phyloP scores from a whole-genome alignment of 2,888 invertebrate genomes.

The Elysia crispata region DNA sequence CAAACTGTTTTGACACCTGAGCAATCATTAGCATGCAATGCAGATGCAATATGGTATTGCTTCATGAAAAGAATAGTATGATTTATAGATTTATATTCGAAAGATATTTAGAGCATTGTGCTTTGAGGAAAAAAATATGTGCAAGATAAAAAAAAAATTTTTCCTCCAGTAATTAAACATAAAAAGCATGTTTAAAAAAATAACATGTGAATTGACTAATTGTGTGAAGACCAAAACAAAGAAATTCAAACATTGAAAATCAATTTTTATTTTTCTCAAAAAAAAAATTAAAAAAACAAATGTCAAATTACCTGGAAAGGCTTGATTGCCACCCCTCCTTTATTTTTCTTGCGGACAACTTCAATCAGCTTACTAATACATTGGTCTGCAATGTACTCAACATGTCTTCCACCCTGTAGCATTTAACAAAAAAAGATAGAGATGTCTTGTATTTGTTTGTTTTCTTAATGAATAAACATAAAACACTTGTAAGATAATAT shows the following conservation, averaged over 20 bases:
- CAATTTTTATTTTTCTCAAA: background rate
- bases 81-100: too few relatives aligned
- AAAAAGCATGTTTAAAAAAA: background rate
- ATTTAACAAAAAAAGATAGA: slow-evolving; percentile 44
- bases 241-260: background rate
- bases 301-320: slow-evolving; percentile 84
- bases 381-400: slow-evolving; percentile 94
- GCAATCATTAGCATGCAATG: too few relatives aligned
- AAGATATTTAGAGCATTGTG: too few relatives aligned
- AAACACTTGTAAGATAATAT: too few relatives aligned
- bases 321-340: slow-evolving; percentile 92
- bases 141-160: too few relatives aligned
- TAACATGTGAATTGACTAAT: background rate
- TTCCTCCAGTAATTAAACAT: too few relatives aligned
- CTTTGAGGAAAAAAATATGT: too few relatives aligned
- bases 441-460: too few relatives aligned
- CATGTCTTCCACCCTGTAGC: slow-evolving; percentile 91
- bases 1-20: too few relatives aligned
- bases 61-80: too few relatives aligned
- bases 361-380: slow-evolving; percentile 93
- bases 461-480: too few relatives aligned
- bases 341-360: slow-evolving; percentile 90
- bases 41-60: too few relatives aligned
- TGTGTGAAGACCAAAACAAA: background rate
- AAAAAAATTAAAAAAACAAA: background rate